phyloP scores from a whole-genome alignment of 2,797 vertebrate genomes.

The Muraenolepis orangiensis region DNA sequence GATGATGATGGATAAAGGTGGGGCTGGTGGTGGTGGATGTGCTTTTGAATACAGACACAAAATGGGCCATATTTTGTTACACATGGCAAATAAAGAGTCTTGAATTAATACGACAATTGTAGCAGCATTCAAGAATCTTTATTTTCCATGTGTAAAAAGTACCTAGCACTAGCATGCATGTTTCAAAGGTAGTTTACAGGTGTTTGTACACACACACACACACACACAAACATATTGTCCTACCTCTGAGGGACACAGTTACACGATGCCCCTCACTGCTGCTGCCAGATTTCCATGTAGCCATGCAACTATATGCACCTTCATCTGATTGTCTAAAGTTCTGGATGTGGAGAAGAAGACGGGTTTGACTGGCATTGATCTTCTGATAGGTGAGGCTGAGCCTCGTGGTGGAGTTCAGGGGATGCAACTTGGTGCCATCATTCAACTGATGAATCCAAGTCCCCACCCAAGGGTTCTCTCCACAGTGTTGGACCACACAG shows the following conservation, averaged over 20 bases:
- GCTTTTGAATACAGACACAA: background rate
- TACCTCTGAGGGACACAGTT: constrained; percentile 56
- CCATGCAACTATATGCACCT: constrained; percentile 54
- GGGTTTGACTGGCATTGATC: constrained; percentile 23
- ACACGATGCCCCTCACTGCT: constrained; percentile 43
- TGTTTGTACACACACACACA: no score
- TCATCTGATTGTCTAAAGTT: constrained; percentile 44
- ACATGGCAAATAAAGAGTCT: no score
- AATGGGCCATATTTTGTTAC: background rate
- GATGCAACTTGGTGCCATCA: rapidly evolving
- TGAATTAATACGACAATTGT: no score
- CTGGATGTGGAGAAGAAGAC: constrained; percentile 36
- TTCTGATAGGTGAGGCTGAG: constrained; percentile 2
- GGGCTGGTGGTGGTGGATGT: background rate
- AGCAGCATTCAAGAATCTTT: no score
- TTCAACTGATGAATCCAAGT: background rate
- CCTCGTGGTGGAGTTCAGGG: constrained; percentile 16
- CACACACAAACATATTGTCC: background rate
- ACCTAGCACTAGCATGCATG: no score
- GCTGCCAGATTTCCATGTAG: constrained; percentile 20
- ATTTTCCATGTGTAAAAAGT: no score
- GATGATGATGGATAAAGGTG: no score
- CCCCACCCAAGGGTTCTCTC: constrained; percentile 51
- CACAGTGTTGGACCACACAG: constrained; percentile 67
- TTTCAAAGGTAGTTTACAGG: no score